Evolutionary conservation across 1,140 invertebrate genomes (phyloP), one percentile per base, ranked within the genome.

Genomic region (Nomia melanderi): DNA sequence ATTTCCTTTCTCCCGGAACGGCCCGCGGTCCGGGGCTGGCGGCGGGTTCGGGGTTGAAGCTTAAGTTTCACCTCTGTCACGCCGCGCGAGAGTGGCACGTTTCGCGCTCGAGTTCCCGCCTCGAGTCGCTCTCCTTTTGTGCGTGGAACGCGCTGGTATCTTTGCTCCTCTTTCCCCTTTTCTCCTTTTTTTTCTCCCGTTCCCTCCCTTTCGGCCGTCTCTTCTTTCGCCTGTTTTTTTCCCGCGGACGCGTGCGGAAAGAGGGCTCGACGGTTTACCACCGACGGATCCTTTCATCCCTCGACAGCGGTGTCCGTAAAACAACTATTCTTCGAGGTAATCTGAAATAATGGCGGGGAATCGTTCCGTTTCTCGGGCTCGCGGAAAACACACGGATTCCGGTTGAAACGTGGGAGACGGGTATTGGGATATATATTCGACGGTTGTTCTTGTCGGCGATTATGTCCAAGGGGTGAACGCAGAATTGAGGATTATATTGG

Each of bases 91-190:
- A 33, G 62, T 53, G 57, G 41, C 70, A 65, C 33, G 39, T 65
- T 65, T 74, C 29, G 31, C 70, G 70, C 59, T 53, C 70, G 20
- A 60, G 8, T 47, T 57, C 27, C 20, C 29, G 20, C 27, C 31
- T 11, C 20, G 5, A 14, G 23, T 2, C 1, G 5, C n/a, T 8
- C 33, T 20, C 17, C 59, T 39, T 60, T 60, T 60, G n/a, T 31
- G 29, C 59, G 20, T 31, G 54, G 4, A 25, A 17, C 14, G 27
- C 25, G 14, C 27, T 12, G 25, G 11, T 56, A 29, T 56, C 54
- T 56, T 56, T 56, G 27, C 25, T 57, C 27, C 11, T 14, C 14
- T 20, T 12, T 36, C 9, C 20, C 20, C n/a, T 0, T 3, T 59
- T 59, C 33, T 0, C 8, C n/a, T 33, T 17, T 59, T 54, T 54